Percentiles rank a stretch among this genome's conserved stretches.
Conservation (phyloP, 2,888 invertebrate species). For the Troides aeacus region DNA sequence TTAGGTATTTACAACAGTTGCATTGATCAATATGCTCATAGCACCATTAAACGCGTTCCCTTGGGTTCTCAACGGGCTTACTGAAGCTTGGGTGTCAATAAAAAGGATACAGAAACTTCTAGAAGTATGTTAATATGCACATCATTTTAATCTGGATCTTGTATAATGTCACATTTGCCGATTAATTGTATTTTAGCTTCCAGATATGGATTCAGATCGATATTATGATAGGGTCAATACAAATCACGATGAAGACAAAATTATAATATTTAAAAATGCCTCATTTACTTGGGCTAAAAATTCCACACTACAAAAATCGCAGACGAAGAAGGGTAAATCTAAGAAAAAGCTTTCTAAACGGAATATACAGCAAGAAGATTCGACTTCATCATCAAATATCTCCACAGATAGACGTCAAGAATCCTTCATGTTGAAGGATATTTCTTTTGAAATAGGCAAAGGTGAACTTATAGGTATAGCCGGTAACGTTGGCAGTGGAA, state of each 20-base stretch:
- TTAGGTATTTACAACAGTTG: slow-evolving; percentile 93
- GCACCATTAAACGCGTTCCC: slow-evolving; percentile 98
- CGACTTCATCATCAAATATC: slow-evolving; percentile 52
- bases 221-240: slow-evolving; percentile 81
- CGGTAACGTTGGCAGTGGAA: slow-evolving; percentile 95
- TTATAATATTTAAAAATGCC: slow-evolving; percentile 81
- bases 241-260: slow-evolving; percentile 75
- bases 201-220: slow-evolving; percentile 81
- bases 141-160: neutral
- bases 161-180: neutral
- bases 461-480: slow-evolving; percentile 92
- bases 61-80: slow-evolving; percentile 97
- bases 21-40: slow-evolving; percentile 97
- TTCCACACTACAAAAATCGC: slow-evolving; percentile 44
- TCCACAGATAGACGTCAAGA: slow-evolving; percentile 36
- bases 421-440: slow-evolving; percentile 59
- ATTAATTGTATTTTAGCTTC: slow-evolving; percentile 66
- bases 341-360: slow-evolving; percentile 59
- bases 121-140: slow-evolving; percentile 78
- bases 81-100: slow-evolving; percentile 97
- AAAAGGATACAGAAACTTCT: slow-evolving; percentile 91
- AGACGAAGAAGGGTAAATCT: slow-evolving; percentile 71
- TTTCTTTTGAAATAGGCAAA: slow-evolving; percentile 69
- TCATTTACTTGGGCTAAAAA: slow-evolving; percentile 81
- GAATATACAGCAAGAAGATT: slow-evolving; percentile 54